Base-by-base conservation (phyloP, 2,797 vertebrate genomes). In the Syndactyla subalaris region DNA sequence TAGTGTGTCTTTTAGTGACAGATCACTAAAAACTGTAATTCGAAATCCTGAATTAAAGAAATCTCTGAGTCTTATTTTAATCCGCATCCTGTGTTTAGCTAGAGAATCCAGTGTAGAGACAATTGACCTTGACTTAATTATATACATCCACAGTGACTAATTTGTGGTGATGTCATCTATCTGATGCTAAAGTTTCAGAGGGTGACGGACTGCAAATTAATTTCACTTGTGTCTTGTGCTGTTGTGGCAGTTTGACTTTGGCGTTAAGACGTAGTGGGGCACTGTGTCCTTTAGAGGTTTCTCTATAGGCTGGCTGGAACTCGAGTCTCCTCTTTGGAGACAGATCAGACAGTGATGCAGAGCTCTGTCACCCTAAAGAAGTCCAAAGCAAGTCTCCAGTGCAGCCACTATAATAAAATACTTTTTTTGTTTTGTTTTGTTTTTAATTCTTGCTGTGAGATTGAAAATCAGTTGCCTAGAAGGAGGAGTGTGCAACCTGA, bases 31-130 rank as follows among this genome's bases (percentile, higher is more conserved):
- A 84, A 12, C 30, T 94, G 76, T 55, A 12, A 80, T 93, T 93
- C 91, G 54, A 73, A 72, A 70, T 95, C 54, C 1, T 85, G 81
- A 92, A 89, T 92, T 88, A 78, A 7, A 91, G 72, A 81, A 78
- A 89, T 82, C 72, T 73, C 52, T 63, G 70, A 88, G 36, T 81
- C 63, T 93, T 73, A 45, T 38, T 88, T 80, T 95, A 85, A 91
- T 89, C 67, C 27, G 58, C 72, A 19, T 85, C 24, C 24, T 81
- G 7, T 71, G 65, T 61, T 85, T 86, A 61, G 57, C 52, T 86
- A 29, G 43, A 90, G 43, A 92, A 57, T 36, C 12, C 63, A 62
- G 15, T 19, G 71, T 6, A 77, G 81, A 90, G 51, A 78, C 1
- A 1, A 77, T 48, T 95, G 85, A 76, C 85, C 83, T 83, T 89